These are phyloP conservation scores for Halocaridina rubra DNA, from an alignment of 2,888 invertebrate genomes.

Conservation along the genomic window DNA sequence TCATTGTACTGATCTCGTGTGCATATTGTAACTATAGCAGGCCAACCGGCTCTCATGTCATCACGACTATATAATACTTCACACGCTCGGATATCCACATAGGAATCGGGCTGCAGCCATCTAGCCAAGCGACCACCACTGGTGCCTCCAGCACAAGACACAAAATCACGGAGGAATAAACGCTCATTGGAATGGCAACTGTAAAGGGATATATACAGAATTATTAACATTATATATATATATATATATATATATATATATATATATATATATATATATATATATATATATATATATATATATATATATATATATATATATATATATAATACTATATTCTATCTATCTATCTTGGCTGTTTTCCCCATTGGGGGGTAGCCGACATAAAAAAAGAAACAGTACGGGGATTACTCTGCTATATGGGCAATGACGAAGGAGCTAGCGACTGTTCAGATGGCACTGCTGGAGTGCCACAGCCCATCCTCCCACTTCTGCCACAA, in stretches of 20 bases:
- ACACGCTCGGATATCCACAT: conserved; percentile 88
- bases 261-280: conserved; percentile 1
- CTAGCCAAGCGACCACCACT: conserved; percentile 91
- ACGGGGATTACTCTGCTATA: no score
- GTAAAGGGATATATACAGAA: conserved; percentile 25
- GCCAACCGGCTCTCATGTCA: conserved; percentile 81
- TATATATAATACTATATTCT: no score
- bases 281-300: conserved; percentile 6
- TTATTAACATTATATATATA: not conserved
- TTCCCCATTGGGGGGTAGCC: no score
- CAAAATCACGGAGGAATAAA: conserved; percentile 92
- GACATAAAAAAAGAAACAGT: no score
- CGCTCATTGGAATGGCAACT: conserved; percentile 85
- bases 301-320: conserved; percentile 6
- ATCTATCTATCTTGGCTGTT: no score
- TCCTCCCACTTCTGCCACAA: no score
- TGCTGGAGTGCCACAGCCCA: no score
- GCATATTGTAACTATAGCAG: conserved; percentile 82
- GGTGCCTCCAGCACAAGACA: conserved; percentile 85
- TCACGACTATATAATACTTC: conserved; percentile 81
- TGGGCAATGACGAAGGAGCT: no score
- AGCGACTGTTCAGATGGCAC: no score
- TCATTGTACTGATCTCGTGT: conserved; percentile 94
- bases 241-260: not conserved
- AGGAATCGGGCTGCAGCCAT: conserved; percentile 94